Evolutionary conservation across 92 coral and sea anemone genomes (phyloP), one percentile per base, ranked within the genome.

Genomic region (Diadumene lineata): DNA sequence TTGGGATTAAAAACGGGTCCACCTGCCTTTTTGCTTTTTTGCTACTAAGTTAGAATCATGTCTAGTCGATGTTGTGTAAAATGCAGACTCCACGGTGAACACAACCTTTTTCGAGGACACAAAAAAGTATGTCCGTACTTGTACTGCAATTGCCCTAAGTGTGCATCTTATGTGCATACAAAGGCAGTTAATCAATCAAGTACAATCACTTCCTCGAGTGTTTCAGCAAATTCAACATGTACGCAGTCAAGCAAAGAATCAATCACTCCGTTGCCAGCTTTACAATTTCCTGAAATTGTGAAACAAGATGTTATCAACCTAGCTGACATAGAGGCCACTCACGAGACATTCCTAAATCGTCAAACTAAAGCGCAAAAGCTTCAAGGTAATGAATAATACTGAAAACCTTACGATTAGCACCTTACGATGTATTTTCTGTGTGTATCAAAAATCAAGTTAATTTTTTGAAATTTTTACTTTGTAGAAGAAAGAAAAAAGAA

Each of bases 51-150:
- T n/a, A n/a, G n/a, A 55, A 55, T 55, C 22, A 8, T 4, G 61
- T 9, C 11, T 9, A 55, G 11, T 9, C 61, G 23, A 4, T 11
- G 61, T 19, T 66, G 72, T 31, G 0, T 66, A 1, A 66, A 66
- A 34, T 38, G 72, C 72, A 66, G 28, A 43, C 72, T 66, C 21
- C 72, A 66, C 21, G 72, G 72, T 1, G 34, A 34, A 23, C 21
- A 34, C 21, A 66, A 56, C 1, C 10, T 66, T 11, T 24, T 66
- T 19, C 51, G 55, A 34, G 72, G 72, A 13, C 72, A 66, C 29
- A 66, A 66, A 27, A 17, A 23, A 66, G 8, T 17, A 7, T 66
- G 72, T 66, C 72, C 72, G 1, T 66, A 16, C 33, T 32, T 22
- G 19, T 32, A 64, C 9, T 64, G 46, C 25, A 18, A 6, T 23